Evolutionary conservation across 2,888 invertebrate species (phyloP).

Genomic region (Sepioteuthis lessoniana): DNA sequence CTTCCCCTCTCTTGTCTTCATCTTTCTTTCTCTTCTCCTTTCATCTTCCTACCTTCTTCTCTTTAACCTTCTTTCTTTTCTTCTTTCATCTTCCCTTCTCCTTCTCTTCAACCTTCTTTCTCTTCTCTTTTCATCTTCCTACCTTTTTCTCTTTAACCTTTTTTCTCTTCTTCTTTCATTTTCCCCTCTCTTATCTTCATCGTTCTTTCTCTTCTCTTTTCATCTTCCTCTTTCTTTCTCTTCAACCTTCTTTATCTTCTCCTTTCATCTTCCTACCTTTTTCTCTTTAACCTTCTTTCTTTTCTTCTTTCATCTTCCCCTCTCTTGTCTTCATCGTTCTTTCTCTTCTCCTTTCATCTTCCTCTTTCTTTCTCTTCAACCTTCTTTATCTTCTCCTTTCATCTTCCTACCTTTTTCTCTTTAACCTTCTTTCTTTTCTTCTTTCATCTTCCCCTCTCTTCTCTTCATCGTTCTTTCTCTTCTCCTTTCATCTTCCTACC

Average conservation of each 20-base stretch:
- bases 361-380: too few species aligned
- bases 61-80: not conserved
- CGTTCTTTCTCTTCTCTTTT: not conserved
- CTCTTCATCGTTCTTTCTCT: too few species aligned
- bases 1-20: not conserved
- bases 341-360: not conserved
- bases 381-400: too few species aligned
- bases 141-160: not conserved
- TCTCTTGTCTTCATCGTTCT: not conserved
- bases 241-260: not conserved
- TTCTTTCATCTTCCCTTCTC: not conserved
- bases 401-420: too few species aligned
- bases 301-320: not conserved
- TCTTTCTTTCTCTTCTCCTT: conserved; percentile 21
- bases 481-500: too few species aligned
- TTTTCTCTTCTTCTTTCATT: not conserved
- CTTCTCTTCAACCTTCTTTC: not conserved
- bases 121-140: not conserved
- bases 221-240: not conserved
- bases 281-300: not conserved
- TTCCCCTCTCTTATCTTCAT: too few species aligned
- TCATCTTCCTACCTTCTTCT: not conserved
- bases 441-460: too few species aligned
- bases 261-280: not conserved
- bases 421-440: too few species aligned